These are phyloP conservation scores for Leptinotarsa tumamoca DNA, from an alignment of 2,888 invertebrate genomes.

Conservation along the genomic window DNA sequence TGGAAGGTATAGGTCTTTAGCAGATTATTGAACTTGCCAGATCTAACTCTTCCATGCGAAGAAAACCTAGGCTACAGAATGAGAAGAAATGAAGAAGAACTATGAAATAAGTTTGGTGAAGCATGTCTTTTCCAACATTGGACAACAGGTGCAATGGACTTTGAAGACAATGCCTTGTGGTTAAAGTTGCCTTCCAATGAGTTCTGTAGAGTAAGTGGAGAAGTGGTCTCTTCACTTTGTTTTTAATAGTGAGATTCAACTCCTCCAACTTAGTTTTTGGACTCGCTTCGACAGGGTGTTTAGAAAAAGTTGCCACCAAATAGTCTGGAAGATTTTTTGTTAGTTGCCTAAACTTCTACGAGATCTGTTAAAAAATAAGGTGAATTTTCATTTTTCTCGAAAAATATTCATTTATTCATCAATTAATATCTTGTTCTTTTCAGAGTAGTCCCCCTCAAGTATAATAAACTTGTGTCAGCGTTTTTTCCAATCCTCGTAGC, in stretches of 20 bases:
- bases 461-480: no score
- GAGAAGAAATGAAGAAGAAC: neutral
- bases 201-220: slow-evolving; percentile 63
- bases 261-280: slow-evolving; percentile 64
- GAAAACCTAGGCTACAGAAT: slow-evolving; percentile 40
- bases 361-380: no score
- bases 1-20: slow-evolving; percentile 59
- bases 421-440: no score
- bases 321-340: neutral
- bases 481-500: no score
- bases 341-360: no score
- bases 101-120: no score
- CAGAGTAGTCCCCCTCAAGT: no score
- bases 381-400: no score
- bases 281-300: slow-evolving; percentile 42
- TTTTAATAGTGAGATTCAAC: slow-evolving; percentile 66
- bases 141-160: no score
- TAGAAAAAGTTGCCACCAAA: neutral
- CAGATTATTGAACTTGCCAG: slow-evolving; percentile 55
- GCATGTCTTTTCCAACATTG: no score
- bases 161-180: no score
- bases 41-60: slow-evolving; percentile 62
- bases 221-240: slow-evolving; percentile 66
- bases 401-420: no score
- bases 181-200: slow-evolving; percentile 32